Conservation (phyloP, 2,797 vertebrate species). For the Phalanger gymnotis region DNA sequence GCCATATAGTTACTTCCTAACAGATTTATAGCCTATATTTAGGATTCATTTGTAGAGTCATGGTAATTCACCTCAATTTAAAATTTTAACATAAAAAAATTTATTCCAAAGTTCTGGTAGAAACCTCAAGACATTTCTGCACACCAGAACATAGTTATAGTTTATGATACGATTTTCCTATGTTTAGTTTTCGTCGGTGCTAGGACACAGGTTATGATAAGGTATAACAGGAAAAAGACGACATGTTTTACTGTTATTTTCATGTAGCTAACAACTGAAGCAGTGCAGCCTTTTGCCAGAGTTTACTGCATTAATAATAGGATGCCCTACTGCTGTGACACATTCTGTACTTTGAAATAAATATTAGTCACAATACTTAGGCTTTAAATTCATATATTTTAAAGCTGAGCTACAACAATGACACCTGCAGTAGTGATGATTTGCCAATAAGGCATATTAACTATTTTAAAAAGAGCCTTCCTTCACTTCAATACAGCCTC, state of each 20-base stretch:
- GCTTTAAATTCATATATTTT: constrained; percentile 80
- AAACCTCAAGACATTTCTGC: constrained; percentile 67
- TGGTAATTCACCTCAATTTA: constrained; percentile 67
- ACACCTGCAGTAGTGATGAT: constrained; percentile 70
- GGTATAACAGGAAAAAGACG: constrained; percentile 77
- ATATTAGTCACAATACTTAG: constrained; percentile 82
- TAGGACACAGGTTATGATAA: constrained; percentile 79
- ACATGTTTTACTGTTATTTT: constrained; percentile 81
- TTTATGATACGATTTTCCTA: constrained; percentile 78
- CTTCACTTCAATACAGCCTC: constrained; percentile 45
- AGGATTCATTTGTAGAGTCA: constrained; percentile 69
- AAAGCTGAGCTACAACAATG: constrained; percentile 75
- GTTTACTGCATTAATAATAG: constrained; percentile 84
- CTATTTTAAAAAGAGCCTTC: constrained; percentile 71
- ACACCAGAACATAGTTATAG: constrained; percentile 61
- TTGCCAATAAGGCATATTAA: constrained; percentile 81
- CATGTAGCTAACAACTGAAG: constrained; percentile 75
- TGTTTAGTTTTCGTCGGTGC: constrained; percentile 76
- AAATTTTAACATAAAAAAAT: constrained; percentile 71
- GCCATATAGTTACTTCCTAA: neutral
- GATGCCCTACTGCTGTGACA: constrained; percentile 81
- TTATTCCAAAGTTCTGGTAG: constrained; percentile 66
- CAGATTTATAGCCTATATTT: neutral
- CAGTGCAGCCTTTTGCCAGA: constrained; percentile 78
- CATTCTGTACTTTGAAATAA: constrained; percentile 82